Evolutionary conservation across 1,140 invertebrate genomes (phyloP).

Genomic region (Cydia pomonella): DNA sequence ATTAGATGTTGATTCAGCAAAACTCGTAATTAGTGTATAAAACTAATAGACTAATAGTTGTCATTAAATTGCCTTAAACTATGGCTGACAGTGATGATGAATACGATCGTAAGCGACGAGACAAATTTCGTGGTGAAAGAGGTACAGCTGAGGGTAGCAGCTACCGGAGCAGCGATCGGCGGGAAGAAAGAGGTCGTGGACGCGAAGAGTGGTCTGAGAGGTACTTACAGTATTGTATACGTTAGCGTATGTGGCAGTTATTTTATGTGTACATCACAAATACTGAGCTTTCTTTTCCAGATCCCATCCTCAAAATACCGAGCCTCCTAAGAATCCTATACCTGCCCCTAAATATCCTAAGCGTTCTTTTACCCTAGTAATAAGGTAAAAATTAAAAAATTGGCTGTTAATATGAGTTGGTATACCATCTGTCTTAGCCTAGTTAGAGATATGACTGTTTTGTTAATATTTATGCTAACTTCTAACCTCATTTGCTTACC

Average conservation of each 20-base stretch:
- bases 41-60: conserved; percentile 11
- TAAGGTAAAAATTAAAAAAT: conserved; percentile 54
- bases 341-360: conserved; percentile 59
- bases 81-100: conserved; percentile 97
- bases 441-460: not conserved
- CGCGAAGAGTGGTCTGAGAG: conserved; percentile 90
- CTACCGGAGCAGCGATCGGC: conserved; percentile 87
- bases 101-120: conserved; percentile 92
- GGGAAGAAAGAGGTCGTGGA: conserved; percentile 82
- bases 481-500: not conserved
- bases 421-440: not conserved
- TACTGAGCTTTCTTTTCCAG: conserved; percentile 52
- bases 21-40: conserved; percentile 1
- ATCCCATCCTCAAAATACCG: conserved; percentile 62
- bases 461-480: no score
- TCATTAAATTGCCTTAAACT: conserved; percentile 27
- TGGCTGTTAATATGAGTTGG: not conserved
- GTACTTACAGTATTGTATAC: conserved; percentile 48
- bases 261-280: conserved; percentile 14
- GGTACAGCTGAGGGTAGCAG: conserved; percentile 85
- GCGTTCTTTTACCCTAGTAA: conserved; percentile 51
- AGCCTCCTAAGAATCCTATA: conserved; percentile 57
- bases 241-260: conserved; percentile 17
- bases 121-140: conserved; percentile 94
- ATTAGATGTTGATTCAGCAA: conserved; percentile 2